These are phyloP conservation scores for Bucorvus abyssinicus DNA, from an alignment of 2,797 vertebrate genomes.

Conservation along the genomic window DNA sequence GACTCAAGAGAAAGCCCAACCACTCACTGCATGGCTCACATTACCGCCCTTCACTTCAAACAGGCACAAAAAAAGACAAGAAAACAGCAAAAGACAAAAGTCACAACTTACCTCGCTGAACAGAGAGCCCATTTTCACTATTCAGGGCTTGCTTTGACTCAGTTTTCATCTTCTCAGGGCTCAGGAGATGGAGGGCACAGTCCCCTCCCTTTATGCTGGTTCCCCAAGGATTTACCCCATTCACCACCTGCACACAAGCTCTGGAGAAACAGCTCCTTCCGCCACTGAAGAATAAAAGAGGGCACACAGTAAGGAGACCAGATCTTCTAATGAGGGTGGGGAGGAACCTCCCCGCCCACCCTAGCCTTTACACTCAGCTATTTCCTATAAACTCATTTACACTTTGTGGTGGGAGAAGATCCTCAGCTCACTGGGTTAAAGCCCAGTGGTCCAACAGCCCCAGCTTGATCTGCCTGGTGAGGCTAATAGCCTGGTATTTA, in stretches of 20 bases:
- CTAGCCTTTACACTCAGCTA: conserved; percentile 6
- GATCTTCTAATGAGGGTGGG: neutral
- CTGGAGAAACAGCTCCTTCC: neutral
- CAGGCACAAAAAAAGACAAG: neutral
- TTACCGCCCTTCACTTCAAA: neutral
- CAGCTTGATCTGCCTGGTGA: no score
- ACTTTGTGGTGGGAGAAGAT: neutral
- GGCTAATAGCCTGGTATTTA: neutral
- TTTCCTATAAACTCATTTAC: conserved; percentile 28
- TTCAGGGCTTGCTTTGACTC: neutral
- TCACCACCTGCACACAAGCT: neutral
- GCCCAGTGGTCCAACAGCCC: neutral
- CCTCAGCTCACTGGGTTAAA: neutral
- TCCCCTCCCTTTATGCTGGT: neutral
- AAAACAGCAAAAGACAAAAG: neutral
- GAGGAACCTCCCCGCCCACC: neutral
- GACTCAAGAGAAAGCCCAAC: neutral
- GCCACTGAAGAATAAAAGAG: neutral
- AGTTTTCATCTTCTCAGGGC: neutral
- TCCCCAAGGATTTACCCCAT: neutral
- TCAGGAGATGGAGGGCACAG: neutral
- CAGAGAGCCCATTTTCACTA: neutral
- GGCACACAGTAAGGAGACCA: rapidly evolving
- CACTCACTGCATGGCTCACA: rapidly evolving
- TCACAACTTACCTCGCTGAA: neutral